Evolutionary conservation across 2,113 vertebrate species (phyloP).

Genomic region (Hyla sarda): DNA sequence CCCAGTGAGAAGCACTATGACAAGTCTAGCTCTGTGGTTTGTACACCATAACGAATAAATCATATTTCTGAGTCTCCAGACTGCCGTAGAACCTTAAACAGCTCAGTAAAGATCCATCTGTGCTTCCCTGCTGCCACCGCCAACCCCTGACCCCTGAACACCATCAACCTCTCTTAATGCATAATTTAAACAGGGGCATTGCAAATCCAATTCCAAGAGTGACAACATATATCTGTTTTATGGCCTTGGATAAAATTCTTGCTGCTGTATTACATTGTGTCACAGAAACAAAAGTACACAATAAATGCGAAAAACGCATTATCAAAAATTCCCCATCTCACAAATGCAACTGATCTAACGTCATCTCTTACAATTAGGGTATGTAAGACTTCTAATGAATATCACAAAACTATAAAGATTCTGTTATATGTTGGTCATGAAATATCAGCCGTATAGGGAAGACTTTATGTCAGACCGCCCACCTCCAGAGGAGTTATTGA

Average conservation of each 20-base stretch:
- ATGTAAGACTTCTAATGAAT: too few species aligned
- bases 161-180: constrained; percentile 64
- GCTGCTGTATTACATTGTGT: constrained; percentile 16
- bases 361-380: too few species aligned
- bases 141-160: constrained; percentile 66
- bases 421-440: neutral
- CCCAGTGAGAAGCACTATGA: constrained; percentile 5
- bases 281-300: constrained; percentile 56
- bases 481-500: neutral
- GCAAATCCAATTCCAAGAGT: constrained; percentile 67
- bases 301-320: neutral
- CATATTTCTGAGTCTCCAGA: constrained; percentile 32
- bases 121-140: constrained; percentile 59
- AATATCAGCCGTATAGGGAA: neutral
- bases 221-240: constrained; percentile 62
- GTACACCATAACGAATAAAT: constrained; percentile 31
- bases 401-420: too few species aligned
- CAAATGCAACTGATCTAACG: neutral
- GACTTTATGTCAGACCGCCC: too few species aligned
- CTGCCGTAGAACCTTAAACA: constrained; percentile 48
- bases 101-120: constrained; percentile 65
- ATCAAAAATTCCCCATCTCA: neutral
- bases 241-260: constrained; percentile 23
- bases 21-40: constrained; percentile 22
- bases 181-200: constrained; percentile 63